Evolutionary conservation across 2,113 vertebrate species (phyloP).

Genomic region (Felis chaus): DNA sequence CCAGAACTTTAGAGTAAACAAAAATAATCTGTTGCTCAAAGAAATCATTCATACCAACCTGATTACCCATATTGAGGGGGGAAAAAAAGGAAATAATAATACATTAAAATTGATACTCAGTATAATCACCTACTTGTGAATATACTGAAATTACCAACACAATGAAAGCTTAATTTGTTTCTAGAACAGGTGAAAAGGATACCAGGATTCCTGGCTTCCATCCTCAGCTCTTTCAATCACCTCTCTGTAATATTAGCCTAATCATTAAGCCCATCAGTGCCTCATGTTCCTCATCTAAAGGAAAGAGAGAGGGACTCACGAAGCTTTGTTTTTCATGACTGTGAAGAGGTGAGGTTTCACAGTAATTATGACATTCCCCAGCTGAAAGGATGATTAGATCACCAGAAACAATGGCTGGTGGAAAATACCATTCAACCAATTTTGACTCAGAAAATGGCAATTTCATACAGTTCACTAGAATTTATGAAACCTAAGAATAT

Average conservation of each 20-base stretch:
- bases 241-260: constrained; percentile 55
- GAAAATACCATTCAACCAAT: constrained; percentile 41
- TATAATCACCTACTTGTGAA: neutral
- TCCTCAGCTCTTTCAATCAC: constrained; percentile 49
- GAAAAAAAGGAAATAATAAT: neutral
- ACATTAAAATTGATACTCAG: neutral
- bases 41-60: neutral
- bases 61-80: neutral
- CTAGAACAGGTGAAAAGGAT: constrained; percentile 49
- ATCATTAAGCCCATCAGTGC: constrained; percentile 34
- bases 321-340: neutral
- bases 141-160: constrained; percentile 30
- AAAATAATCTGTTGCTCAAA: neutral
- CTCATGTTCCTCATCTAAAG: neutral
- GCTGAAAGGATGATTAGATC: neutral
- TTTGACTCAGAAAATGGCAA: neutral
- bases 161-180: constrained; percentile 30
- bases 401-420: constrained; percentile 10
- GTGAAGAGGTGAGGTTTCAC: constrained; percentile 31
- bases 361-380: neutral
- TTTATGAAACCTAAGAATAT: constrained; percentile 22
- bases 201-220: constrained; percentile 11
- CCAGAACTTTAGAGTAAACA: neutral
- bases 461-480: neutral
- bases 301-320: neutral